Evolutionary conservation across 2,888 invertebrate genomes (phyloP).

Genomic region (Mesoligia furuncula): DNA sequence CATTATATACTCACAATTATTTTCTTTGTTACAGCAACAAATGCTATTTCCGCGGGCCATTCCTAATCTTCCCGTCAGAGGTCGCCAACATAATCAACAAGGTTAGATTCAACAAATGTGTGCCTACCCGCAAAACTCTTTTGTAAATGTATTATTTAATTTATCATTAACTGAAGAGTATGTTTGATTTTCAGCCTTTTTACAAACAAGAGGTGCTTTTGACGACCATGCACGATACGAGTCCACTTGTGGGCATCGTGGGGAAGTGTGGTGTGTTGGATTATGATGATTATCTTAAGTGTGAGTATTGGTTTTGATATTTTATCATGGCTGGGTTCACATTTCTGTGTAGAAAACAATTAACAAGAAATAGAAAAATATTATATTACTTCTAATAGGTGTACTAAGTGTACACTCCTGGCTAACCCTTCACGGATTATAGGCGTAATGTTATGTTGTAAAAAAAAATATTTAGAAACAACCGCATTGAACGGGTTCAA

Average conservation of each 20-base stretch:
- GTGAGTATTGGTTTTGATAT: slow-evolving; percentile 88
- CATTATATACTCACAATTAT: not conserved
- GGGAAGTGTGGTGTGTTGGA: slow-evolving; percentile 98
- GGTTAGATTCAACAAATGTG: slow-evolving; percentile 71
- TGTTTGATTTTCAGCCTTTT: slow-evolving; percentile 91
- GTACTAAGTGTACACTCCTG: not conserved
- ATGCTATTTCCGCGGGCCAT: slow-evolving; percentile 98
- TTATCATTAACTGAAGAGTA: slow-evolving; percentile 66
- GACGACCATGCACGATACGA: slow-evolving; percentile 97
- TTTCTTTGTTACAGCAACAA: slow-evolving; percentile 92
- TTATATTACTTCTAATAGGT: not conserved
- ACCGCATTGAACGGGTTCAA: not conserved
- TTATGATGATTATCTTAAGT: slow-evolving; percentile 96
- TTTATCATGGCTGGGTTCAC: not conserved
- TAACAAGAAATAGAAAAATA: too few relatives aligned
- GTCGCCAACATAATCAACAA: slow-evolving; percentile 94
- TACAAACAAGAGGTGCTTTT: slow-evolving; percentile 98
- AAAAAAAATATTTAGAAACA: not conserved
- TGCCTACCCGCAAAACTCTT: not conserved
- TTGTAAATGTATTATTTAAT: slow-evolving; percentile 24
- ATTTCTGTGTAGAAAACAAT: too few relatives aligned
- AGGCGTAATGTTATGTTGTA: too few relatives aligned
- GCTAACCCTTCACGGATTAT: not conserved
- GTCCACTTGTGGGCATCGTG: slow-evolving; percentile 97
- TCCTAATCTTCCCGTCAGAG: slow-evolving; percentile 97